Conservation (phyloP, 2,888 invertebrate species). For the Heliconius ethilla region DNA sequence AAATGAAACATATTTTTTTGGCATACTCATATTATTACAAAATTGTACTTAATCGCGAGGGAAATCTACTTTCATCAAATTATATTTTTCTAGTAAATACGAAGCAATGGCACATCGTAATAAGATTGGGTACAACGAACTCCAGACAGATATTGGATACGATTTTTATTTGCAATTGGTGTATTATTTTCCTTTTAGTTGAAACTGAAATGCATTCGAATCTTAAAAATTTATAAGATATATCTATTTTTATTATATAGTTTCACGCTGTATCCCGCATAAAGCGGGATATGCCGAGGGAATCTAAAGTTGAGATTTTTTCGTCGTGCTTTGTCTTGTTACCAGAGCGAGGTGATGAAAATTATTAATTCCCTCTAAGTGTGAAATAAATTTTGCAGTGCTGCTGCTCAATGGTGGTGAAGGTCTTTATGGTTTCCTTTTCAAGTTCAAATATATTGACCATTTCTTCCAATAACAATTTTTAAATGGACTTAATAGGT, state of each 20-base stretch:
- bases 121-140: constrained; percentile 5
- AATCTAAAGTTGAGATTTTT: background rate
- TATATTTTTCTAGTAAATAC: constrained; percentile 1
- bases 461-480: too few species aligned
- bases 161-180: background rate
- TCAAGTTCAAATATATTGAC: too few species aligned
- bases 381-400: too few species aligned
- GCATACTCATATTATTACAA: background rate
- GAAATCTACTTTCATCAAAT: constrained; percentile 2
- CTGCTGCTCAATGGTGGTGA: too few species aligned
- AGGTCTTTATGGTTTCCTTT: too few species aligned
- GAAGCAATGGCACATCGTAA: background rate
- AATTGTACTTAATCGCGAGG: constrained; percentile 1
- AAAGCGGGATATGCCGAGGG: background rate
- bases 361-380: too few species aligned
- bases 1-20: background rate
- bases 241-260: background rate
- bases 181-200: background rate
- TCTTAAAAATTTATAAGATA: background rate
- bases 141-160: constrained; percentile 7
- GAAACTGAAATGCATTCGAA: background rate
- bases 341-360: too few species aligned
- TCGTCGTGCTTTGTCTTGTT: too few species aligned
- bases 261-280: background rate
- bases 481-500: too few species aligned